A percentile compares a stretch with the other conserved stretches of the same genome.
Evolutionary conservation across 2,113 vertebrate species (phyloP).

Genomic region (Clarias magur): DNA sequence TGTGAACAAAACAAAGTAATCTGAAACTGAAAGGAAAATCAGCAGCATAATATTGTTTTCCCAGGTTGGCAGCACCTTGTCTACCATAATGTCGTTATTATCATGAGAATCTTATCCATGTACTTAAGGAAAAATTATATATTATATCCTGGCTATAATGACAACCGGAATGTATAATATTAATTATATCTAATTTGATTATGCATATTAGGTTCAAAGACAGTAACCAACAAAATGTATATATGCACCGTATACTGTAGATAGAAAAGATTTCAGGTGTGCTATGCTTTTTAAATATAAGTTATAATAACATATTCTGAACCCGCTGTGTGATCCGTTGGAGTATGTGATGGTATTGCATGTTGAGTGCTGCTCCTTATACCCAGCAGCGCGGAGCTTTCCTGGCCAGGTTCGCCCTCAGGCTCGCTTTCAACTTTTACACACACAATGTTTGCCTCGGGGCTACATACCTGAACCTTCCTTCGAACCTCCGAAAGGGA

Average conservation of each 20-base stretch:
- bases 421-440: slow-evolving; percentile 11
- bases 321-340: background rate
- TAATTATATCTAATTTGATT: background rate
- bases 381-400: background rate
- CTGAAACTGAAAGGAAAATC: slow-evolving; percentile 6
- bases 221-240: background rate
- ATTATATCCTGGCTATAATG: slow-evolving; percentile 13
- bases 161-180: background rate
- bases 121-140: background rate
- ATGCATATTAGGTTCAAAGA: background rate
- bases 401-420: slow-evolving; percentile 9
- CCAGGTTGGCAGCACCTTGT: slow-evolving; percentile 14
- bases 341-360: background rate
- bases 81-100: background rate
- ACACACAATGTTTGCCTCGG: slow-evolving; percentile 18
- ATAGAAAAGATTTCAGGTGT: background rate
- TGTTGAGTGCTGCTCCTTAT: slow-evolving; percentile 2
- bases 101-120: slow-evolving; percentile 25
- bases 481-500: slow-evolving; percentile 49
- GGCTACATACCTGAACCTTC: slow-evolving; percentile 73
- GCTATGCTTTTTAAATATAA: background rate
- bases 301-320: background rate
- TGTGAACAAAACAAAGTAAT: background rate
- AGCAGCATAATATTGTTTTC: slow-evolving; percentile 36
- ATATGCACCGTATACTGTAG: background rate